These are phyloP conservation scores for Sitta europaea DNA, from an alignment of 2,113 vertebrate species.

Conservation along the genomic window DNA sequence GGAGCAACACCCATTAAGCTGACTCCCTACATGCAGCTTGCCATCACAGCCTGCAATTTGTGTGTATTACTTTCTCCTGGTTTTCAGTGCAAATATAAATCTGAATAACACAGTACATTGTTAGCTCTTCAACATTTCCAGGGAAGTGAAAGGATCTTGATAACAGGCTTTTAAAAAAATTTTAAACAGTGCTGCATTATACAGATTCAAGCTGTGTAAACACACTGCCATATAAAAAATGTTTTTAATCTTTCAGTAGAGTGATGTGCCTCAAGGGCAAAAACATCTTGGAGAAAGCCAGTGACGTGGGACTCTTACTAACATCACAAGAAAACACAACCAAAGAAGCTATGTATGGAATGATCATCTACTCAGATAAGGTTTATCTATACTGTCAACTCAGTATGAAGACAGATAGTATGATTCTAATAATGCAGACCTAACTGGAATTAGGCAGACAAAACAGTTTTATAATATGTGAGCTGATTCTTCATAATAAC, in stretches of 20 bases:
- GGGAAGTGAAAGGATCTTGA: not conserved
- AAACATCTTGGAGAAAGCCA: not conserved
- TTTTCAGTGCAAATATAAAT: not conserved
- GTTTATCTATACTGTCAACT: not conserved
- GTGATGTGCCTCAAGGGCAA: not conserved
- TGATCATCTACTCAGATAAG: not conserved
- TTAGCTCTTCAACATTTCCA: not conserved
- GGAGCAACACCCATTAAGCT: rapidly evolving
- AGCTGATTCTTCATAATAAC: not conserved
- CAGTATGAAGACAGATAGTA: not conserved
- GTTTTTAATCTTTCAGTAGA: not conserved
- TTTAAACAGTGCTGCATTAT: not conserved
- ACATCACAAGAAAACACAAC: not conserved
- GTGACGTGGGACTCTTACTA: not conserved
- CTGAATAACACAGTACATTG: not conserved
- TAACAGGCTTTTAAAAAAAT: not conserved
- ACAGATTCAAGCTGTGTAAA: constrained; percentile 14
- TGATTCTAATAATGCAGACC: not conserved
- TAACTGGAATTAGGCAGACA: not conserved
- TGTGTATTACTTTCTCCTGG: not conserved
- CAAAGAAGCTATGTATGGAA: not conserved
- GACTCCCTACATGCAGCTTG: not conserved
- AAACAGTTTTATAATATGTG: not conserved
- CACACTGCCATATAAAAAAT: not conserved
- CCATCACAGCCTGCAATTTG: not conserved